Base-by-base conservation (phyloP, 2,797 vertebrate species). In the Centropyge bicolor region DNA sequence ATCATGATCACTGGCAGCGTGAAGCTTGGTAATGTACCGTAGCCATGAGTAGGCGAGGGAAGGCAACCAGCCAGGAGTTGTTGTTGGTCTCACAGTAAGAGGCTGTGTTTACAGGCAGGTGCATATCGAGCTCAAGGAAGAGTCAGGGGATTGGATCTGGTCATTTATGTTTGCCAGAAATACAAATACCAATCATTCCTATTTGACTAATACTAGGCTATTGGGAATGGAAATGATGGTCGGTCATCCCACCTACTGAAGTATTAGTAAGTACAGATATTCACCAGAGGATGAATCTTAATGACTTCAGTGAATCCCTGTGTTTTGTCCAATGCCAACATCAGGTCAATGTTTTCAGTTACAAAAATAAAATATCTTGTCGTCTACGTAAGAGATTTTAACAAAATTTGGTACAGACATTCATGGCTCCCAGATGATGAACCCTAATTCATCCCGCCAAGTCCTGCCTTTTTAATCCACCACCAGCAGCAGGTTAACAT, bases 1-100 rank as follows among this genome's bases (percentile, higher is more conserved):
- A 76, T 59, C 45, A 35, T 31, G 73, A 59, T 60, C 73, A 52
- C 46, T 41, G 45, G n/a, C 57, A 62, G 22, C 43, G 48, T n/a
- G 10, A 70, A 4, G 27, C 27, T 31, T 4, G 27, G 27, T 31
- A 31, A 31, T 41, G 43, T 41, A n/a, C 66, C 40, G 59, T 17
- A 38, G 49, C n/a, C 8, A 27, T 17, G 59, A 56, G 22, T 31
- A 46, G 74, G 66, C 31, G 22, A 69, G 16, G 6, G 57, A 62
- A 54, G 27, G 40, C 65, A 2, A 6, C 35, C 11, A 27, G 22
- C 35, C 54, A 31, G 35, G 8, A 54, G 64, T 19, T 76, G 56
- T 19, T 38, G 46, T 46, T 60, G 54, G 41, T 56, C 41, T 56
- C 46, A 27, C 8, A 69, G 41, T 16, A 48, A 38, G 56, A 35